phyloP scores from a whole-genome alignment of 2,797 vertebrate species.

The Cacajao melanocephalus region DNA sequence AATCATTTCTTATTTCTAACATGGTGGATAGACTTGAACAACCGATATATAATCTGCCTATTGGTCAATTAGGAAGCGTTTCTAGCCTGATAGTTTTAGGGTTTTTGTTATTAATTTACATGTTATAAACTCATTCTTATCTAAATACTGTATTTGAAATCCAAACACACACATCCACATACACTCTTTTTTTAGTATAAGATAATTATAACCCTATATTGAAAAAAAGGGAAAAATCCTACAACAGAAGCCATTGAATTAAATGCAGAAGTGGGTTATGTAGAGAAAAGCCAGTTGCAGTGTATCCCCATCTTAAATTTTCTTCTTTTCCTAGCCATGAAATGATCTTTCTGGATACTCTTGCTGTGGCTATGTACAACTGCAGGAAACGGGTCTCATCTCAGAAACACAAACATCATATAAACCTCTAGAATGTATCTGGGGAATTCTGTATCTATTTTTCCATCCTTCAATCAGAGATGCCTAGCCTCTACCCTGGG shows the following conservation, averaged over 20 bases:
- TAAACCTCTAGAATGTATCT: not conserved
- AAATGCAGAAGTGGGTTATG: not conserved
- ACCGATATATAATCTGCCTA: not conserved
- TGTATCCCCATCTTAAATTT: not conserved
- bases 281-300: not conserved
- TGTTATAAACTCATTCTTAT: not conserved
- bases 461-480: constrained; percentile 13
- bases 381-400: not conserved
- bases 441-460: not conserved
- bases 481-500: not conserved
- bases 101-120: not conserved
- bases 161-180: not conserved
- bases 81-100: not conserved
- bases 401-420: not conserved
- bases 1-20: not conserved
- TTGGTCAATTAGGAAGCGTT: not conserved
- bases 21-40: not conserved
- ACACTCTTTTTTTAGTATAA: not conserved
- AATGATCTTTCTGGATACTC: not conserved
- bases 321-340: not conserved
- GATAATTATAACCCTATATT: not conserved
- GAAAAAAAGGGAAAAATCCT: not conserved
- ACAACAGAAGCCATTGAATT: not conserved
- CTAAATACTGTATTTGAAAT: not conserved
- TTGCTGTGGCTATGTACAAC: not conserved